Evolutionary conservation across 2,113 vertebrate genomes (phyloP).

Genomic region (Heterotilapia buettikoferi): DNA sequence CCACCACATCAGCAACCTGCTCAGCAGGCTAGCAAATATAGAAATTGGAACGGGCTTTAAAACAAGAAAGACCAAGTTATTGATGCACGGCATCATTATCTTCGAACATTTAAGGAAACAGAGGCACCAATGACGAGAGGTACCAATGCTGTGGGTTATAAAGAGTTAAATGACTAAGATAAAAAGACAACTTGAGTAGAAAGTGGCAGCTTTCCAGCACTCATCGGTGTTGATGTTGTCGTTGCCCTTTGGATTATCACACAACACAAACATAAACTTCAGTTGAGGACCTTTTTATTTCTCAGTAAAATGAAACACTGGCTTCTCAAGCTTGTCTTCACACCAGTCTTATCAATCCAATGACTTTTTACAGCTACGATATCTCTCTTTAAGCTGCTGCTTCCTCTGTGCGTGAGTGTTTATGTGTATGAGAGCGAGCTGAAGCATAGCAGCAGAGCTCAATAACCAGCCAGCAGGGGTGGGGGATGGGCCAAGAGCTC

Average conservation of each 20-base stretch:
- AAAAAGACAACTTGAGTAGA: neutral
- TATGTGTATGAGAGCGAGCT: neutral
- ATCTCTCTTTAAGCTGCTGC: neutral
- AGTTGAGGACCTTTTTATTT: neutral
- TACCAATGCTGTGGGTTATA: neutral
- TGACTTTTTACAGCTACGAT: neutral
- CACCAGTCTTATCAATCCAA: neutral
- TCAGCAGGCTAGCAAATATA: neutral
- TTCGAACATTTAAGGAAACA: neutral
- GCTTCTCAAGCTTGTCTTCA: neutral
- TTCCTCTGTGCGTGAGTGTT: neutral
- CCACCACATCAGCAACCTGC: neutral
- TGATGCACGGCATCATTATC: neutral
- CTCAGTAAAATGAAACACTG: neutral
- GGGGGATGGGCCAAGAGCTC: constrained; percentile 59
- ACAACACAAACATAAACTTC: neutral
- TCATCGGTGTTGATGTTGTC: neutral
- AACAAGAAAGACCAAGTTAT: neutral
- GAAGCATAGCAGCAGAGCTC: constrained; percentile 8
- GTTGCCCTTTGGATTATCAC: neutral
- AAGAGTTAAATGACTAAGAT: neutral
- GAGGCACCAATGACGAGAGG: neutral
- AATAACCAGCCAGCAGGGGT: constrained; percentile 3
- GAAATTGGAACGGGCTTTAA: neutral
- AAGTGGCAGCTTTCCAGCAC: neutral